Evolutionary conservation across 2,797 vertebrate species (phyloP).

Genomic region (Corythornis leucogaster): DNA sequence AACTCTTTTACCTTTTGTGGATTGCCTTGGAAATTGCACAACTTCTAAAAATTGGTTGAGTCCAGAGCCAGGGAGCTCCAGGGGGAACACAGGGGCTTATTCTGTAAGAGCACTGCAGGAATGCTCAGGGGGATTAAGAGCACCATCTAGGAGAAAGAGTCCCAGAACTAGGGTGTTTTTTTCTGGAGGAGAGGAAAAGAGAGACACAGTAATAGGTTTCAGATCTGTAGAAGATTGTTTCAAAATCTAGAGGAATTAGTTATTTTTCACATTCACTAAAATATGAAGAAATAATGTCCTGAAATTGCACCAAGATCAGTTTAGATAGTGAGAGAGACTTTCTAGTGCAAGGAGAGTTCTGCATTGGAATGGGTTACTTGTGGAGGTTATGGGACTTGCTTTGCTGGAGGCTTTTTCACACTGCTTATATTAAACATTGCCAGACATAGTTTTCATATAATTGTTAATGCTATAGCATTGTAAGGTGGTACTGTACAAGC

Average conservation of each 20-base stretch:
- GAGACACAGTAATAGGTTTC: background rate
- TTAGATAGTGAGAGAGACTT: background rate
- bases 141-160: background rate
- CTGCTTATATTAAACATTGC: background rate
- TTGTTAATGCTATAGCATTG: background rate
- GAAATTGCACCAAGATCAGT: background rate
- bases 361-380: background rate
- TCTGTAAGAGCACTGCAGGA: background rate
- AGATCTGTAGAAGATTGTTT: background rate
- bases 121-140: background rate
- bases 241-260: background rate
- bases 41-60: background rate
- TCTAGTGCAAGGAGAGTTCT: background rate
- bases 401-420: background rate
- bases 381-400: background rate
- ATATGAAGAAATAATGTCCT: background rate
- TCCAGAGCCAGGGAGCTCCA: background rate
- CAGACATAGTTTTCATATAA: accelerated
- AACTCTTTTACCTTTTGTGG: background rate
- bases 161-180: background rate
- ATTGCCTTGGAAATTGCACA: background rate
- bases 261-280: background rate
- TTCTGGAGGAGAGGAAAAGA: background rate
- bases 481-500: background rate
- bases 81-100: background rate